Base-by-base conservation (phyloP, 2,888 invertebrate genomes). In the Erannis defoliaria region DNA sequence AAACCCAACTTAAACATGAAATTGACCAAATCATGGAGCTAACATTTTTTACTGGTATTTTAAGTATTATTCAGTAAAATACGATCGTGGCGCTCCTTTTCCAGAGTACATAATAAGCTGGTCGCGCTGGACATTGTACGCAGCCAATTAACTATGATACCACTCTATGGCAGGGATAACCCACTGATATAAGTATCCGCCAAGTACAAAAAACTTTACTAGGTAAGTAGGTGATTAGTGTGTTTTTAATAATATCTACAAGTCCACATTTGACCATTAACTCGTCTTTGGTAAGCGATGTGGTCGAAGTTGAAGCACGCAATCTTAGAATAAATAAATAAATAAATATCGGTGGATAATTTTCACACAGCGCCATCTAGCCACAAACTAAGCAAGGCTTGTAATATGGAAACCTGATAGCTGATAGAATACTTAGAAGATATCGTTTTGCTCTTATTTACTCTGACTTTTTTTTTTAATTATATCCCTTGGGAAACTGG, bases 111-210 rank as follows among this genome's bases (percentile, higher is more conserved):
- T n/a, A 1, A 33, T 19, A 43, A n/a, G 12, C 0, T 31, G 19
- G 19, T 18, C 19, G 5, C 19, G 18, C 5, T 46, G 46, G 33
- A 43, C 45, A 59, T 33, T 48, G 48, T 46, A 45, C 46, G 16
- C 26, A 48, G 46, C 29, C 53, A 59, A 59, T 59, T 59, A 59
- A 37, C 33, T 50, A 46, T 55, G 55, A 62, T 40, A 58, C 48
- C 55, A 70, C 55, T 70, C 61, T 45, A 62, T 62, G 58, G 53
- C 55, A 80, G 82, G 82, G 80, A 81, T 81, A 81, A 81, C 82
- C 82, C 82, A 76, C 73, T 78, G 74, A 76, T 79, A 76, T 73
- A 70, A 68, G 75, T 74, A 71, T 62, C 67, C 68, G 68, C 57
- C 66, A 72, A 68, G 29, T 26, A 50, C 46, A 62, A 62, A 62